A percentile compares a stretch with the other conserved stretches of the same genome.
These are phyloP conservation scores for Limnothrissa miodon DNA, from an alignment of 2,113 vertebrate genomes.

Conservation along the genomic window DNA sequence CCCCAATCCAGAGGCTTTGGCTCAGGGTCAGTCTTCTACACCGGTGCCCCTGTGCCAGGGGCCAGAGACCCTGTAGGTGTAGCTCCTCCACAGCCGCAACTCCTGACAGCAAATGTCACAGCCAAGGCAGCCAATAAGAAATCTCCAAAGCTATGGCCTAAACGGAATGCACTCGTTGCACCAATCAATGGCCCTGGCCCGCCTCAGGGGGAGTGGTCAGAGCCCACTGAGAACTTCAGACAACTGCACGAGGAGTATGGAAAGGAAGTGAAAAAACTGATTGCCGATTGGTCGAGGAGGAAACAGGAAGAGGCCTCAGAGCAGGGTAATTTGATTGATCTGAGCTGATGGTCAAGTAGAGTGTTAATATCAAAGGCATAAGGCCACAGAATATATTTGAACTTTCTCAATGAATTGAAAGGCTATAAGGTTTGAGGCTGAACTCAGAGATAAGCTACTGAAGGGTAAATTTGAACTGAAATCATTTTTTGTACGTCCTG, in stretches of 20 bases:
- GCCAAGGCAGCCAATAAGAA: slow-evolving; percentile 49
- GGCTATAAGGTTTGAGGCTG: neutral
- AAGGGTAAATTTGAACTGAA: neutral
- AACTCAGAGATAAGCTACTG: neutral
- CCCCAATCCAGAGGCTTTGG: neutral
- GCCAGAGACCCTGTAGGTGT: slow-evolving; percentile 20
- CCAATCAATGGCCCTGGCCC: slow-evolving; percentile 40
- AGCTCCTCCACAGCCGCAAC: slow-evolving; percentile 21
- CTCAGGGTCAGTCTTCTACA: neutral
- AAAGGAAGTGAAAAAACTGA: slow-evolving; percentile 65
- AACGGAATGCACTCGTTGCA: slow-evolving; percentile 49
- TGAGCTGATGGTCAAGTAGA: slow-evolving; percentile 40
- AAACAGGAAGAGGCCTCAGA: neutral
- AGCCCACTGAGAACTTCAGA: slow-evolving; percentile 56
- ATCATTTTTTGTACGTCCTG: neutral
- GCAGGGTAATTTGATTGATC: slow-evolving; percentile 63
- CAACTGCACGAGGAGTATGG: slow-evolving; percentile 69
- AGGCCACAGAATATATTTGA: neutral
- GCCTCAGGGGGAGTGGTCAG: slow-evolving; percentile 44
- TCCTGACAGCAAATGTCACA: slow-evolving; percentile 43
- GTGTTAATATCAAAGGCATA: neutral
- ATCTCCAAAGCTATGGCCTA: slow-evolving; percentile 66
- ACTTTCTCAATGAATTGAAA: neutral
- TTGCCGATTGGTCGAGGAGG: slow-evolving; percentile 53
- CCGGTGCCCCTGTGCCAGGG: neutral